Percentiles rank a stretch among this genome's conserved stretches.
Conservation (phyloP, 2,113 vertebrate genomes). For the Cynocephalus volans region DNA sequence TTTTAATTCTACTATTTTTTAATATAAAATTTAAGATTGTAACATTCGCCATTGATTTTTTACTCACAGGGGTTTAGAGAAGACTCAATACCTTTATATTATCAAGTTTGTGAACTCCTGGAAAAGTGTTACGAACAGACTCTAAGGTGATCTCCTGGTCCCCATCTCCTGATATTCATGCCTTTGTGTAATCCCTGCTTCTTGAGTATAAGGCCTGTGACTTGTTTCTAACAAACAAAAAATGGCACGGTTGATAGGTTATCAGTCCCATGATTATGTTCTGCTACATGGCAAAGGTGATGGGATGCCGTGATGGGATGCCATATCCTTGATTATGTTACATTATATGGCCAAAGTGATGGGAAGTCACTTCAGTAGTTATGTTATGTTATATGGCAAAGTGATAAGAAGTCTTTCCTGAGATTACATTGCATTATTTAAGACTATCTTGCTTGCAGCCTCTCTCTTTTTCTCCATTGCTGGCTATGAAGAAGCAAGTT, state of each 20-base stretch:
- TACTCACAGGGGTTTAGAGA: conserved; percentile 30
- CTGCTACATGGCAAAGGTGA: not conserved
- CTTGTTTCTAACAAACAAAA: not conserved
- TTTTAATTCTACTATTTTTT: not conserved
- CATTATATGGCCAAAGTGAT: no score
- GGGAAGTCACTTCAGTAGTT: no score
- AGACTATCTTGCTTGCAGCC: not conserved
- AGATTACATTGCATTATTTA: not conserved
- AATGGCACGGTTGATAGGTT: not conserved
- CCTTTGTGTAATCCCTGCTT: not conserved
- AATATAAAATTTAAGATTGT: not conserved
- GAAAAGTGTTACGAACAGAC: not conserved
- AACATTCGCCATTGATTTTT: not conserved
- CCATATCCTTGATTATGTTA: not conserved
- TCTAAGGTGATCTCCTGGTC: not conserved
- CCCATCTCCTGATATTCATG: not conserved
- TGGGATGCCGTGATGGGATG: not conserved
- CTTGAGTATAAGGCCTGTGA: not conserved
- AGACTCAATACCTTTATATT: not conserved
- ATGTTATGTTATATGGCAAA: no score
- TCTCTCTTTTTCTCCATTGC: not conserved
- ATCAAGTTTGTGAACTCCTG: not conserved
- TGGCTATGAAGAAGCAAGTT: not conserved
- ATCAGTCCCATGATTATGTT: not conserved
- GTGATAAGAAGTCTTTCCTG: not conserved